Conservation (phyloP, 1,140 invertebrate genomes). For the Drosophila hydei region DNA sequence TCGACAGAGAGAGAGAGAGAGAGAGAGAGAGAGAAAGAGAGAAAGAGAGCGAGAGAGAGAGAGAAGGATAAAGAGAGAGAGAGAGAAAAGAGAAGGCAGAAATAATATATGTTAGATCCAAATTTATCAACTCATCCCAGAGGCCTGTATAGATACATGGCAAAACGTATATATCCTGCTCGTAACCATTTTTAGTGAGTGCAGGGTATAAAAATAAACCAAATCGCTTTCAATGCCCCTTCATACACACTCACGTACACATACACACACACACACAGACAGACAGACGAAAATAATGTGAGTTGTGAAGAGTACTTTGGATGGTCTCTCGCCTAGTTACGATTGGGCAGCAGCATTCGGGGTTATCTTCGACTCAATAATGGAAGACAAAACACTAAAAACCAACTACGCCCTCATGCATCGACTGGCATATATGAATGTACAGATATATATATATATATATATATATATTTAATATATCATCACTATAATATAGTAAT, state of each 20-base stretch:
- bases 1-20: too few relatives aligned
- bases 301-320: neutral
- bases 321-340: conserved; percentile 19
- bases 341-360: conserved; percentile 28
- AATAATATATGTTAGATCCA: too few relatives aligned
- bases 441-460: neutral
- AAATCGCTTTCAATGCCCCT: conserved; percentile 5
- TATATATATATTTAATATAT: neutral
- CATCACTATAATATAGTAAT: neutral
- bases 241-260: conserved; percentile 9
- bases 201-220: conserved; percentile 2
- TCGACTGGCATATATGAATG: neutral
- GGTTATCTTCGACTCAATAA: conserved; percentile 44
- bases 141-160: too few relatives aligned
- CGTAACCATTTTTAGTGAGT: too few relatives aligned
- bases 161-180: too few relatives aligned
- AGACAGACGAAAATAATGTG: neutral
- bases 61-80: too few relatives aligned
- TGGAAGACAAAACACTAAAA: neutral
- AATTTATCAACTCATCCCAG: too few relatives aligned
- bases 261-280: neutral
- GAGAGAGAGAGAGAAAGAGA: too few relatives aligned
- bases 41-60: too few relatives aligned
- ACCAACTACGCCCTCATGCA: conserved; percentile 8
- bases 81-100: too few relatives aligned